These are phyloP conservation scores for Galago senegalensis DNA, from an alignment of 2,797 vertebrate species.

Conservation along the genomic window DNA sequence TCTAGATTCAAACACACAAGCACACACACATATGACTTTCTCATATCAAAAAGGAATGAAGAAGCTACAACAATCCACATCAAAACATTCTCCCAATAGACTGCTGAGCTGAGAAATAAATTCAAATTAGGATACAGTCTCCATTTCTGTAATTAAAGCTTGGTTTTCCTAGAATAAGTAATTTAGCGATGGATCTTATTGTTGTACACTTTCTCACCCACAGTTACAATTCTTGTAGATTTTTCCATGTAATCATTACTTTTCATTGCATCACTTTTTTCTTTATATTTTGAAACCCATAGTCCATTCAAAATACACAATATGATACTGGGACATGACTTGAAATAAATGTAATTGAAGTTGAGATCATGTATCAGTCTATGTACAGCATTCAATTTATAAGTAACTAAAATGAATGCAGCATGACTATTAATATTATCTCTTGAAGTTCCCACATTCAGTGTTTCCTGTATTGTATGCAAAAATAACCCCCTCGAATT, in stretches of 20 bases:
- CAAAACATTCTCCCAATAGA: background rate
- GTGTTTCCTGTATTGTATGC: background rate
- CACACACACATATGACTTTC: background rate
- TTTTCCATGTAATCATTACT: background rate
- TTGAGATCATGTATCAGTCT: background rate
- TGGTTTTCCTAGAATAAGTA: background rate
- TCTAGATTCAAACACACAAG: background rate
- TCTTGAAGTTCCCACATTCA: background rate
- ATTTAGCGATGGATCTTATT: background rate
- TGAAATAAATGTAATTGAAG: constrained; percentile 5
- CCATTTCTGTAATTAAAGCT: background rate
- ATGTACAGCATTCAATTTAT: background rate
- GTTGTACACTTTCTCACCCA: background rate
- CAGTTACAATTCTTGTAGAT: background rate
- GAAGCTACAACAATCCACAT: background rate
- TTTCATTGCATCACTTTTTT: background rate
- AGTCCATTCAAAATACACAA: background rate
- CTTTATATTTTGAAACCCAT: background rate
- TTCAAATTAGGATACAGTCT: background rate
- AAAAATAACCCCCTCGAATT: background rate
- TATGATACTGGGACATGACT: background rate
- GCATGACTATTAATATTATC: background rate
- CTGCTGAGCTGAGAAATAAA: background rate
- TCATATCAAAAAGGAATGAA: background rate
- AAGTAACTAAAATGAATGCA: background rate